Evolutionary conservation across 2,888 invertebrate species (phyloP).

Genomic region (Ichneumoninae sp.): DNA sequence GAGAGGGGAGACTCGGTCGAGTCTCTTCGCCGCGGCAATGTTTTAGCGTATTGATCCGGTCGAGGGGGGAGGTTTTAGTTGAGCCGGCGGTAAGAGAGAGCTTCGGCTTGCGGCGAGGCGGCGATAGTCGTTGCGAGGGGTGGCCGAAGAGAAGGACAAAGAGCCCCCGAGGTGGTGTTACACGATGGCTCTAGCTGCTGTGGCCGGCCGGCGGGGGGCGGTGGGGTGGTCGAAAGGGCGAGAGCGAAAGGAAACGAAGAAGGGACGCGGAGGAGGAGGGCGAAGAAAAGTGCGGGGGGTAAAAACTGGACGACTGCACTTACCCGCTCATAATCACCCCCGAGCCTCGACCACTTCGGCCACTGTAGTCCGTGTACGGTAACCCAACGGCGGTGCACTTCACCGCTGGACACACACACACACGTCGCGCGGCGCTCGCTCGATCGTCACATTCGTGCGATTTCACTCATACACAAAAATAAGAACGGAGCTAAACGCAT

Average conservation of each 20-base stretch:
- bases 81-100: slow-evolving; percentile 70
- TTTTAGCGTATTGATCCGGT: slow-evolving; percentile 84
- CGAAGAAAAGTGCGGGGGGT: slow-evolving; percentile 59
- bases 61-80: slow-evolving; percentile 75
- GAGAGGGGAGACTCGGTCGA: slow-evolving; percentile 63
- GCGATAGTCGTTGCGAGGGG: slow-evolving; percentile 31
- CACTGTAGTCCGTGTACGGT: slow-evolving; percentile 45
- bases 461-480: neutral
- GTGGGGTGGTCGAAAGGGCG: slow-evolving; percentile 63
- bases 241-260: slow-evolving; percentile 66
- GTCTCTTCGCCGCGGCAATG: slow-evolving; percentile 82
- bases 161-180: neutral
- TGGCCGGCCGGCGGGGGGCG: slow-evolving; percentile 59
- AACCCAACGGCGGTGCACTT: neutral
- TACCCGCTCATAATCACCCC: slow-evolving; percentile 82
- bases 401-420: neutral
- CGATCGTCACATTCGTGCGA: neutral
- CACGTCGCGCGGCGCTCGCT: neutral
- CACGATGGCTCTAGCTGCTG: neutral
- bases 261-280: slow-evolving; percentile 26
- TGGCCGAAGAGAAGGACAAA: slow-evolving; percentile 34
- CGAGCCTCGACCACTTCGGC: slow-evolving; percentile 66
- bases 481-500: slow-evolving; percentile 29
- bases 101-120: slow-evolving; percentile 11
- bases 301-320: slow-evolving; percentile 83